Base-by-base conservation (phyloP, 2,797 vertebrate genomes). In the Yasuhikotakia modesta region DNA sequence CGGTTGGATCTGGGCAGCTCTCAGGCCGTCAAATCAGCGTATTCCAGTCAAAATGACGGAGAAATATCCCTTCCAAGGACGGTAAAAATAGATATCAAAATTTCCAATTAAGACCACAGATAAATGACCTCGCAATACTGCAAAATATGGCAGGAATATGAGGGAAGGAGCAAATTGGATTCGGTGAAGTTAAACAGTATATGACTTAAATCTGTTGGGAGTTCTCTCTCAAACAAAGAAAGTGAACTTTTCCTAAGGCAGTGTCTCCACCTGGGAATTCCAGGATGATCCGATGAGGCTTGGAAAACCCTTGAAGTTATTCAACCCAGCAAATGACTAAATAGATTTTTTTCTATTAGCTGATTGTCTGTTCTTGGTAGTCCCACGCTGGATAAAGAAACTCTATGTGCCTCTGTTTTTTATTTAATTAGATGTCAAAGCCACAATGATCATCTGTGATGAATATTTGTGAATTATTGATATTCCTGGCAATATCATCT, bases 281-380 rank as follows among this genome's bases (percentile, higher is more conserved):
- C 78, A 79, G 75, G 83, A 88, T 88, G 89, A 91, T 93, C 91
- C 90, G 89, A 76, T 84, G 82, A 91, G 89, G 87, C 88, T 89
- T 64, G 82, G 84, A 84, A 92, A 94, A 88, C 89, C 92, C 92
- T 94, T 91, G 90, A 94, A 93, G 93, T 93, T 94, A 94, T 94
- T 94, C 93, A 94, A 91, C 90, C 91, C 88, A 89, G 87, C 91
- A 91, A 93, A 90, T 91, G 87, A 87, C 91, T 93, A 94, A 94
- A 94, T 93, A 93, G 92, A 94, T 94, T 93, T 89, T 85, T 94
- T 93, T 94, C 92, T 93, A 94, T 94, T 94, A 93, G 89, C 91
- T 92, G 87, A 87, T 90, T 84, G 86, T 70, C 79, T 86, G 87
- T 92, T 92, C 89, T 88, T 93, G 90, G 82, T 88, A 86, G 83